A percentile compares a stretch with the other conserved stretches of the same genome.
These are phyloP conservation scores for Endotricha flammealis DNA, from an alignment of 2,888 invertebrate genomes.

Conservation along the genomic window DNA sequence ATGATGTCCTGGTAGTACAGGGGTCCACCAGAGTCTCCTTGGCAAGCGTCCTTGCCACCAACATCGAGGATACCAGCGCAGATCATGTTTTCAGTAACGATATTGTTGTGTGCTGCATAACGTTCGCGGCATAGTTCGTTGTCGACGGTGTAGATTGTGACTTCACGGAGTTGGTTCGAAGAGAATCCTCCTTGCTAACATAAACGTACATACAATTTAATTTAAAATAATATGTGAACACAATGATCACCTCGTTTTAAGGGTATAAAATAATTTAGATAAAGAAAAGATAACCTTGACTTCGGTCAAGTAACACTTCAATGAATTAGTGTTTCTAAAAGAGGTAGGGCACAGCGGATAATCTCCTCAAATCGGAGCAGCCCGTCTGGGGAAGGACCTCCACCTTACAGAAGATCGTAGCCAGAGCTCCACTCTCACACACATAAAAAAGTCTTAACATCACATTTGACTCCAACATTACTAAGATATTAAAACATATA, in stretches of 20 bases:
- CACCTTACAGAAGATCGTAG: no score
- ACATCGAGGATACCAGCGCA: conserved; percentile 41
- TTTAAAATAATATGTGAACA: neutral
- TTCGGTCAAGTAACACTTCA: no score
- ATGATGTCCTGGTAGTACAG: conserved; percentile 45
- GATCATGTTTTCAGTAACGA: conserved; percentile 40
- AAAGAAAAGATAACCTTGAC: no score
- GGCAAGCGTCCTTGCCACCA: conserved; percentile 51
- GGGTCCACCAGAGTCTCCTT: conserved; percentile 77
- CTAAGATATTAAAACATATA: no score
- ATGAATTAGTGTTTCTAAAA: no score
- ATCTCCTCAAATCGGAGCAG: no score
- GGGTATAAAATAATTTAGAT: no score
- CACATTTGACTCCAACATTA: no score
- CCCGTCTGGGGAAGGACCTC: no score
- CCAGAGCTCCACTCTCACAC: no score
- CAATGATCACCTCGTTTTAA: neutral
- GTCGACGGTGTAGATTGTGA: conserved; percentile 35
- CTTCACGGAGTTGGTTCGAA: conserved; percentile 37
- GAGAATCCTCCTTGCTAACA: conserved; percentile 23
- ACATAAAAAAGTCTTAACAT: no score
- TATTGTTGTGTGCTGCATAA: conserved; percentile 29
- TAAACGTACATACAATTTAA: conserved; percentile 4
- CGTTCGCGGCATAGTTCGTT: conserved; percentile 34
- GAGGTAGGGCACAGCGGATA: no score